Evolutionary conservation across 2,888 invertebrate species (phyloP).

Genomic region (Orgyia antiqua): DNA sequence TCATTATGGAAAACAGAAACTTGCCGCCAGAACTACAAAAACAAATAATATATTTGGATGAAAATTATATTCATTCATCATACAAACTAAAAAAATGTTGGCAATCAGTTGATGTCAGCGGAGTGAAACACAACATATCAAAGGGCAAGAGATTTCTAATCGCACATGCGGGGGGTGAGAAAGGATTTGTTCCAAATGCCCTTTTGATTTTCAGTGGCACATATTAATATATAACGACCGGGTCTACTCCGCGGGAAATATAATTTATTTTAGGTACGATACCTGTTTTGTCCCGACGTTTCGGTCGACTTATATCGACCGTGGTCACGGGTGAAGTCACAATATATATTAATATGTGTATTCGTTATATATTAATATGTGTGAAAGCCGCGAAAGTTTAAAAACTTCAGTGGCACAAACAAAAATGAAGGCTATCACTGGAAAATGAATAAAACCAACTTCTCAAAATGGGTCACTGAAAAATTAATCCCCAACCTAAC

Average conservation of each 20-base stretch:
- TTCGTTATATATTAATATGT: too few relatives aligned
- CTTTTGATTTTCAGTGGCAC: too few relatives aligned
- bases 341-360: too few relatives aligned
- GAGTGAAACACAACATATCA: not conserved
- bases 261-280: too few relatives aligned
- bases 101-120: not conserved
- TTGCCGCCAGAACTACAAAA: conserved; percentile 1
- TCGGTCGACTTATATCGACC: too few relatives aligned
- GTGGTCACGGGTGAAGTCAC: not conserved
- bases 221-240: too few relatives aligned
- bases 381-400: too few relatives aligned
- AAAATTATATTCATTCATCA: conserved; percentile 4
- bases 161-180: not conserved
- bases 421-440: conserved; percentile 13
- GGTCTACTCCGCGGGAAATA: too few relatives aligned
- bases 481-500: conserved; percentile 15
- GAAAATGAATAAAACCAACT: conserved; percentile 23
- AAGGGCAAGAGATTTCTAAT: too few relatives aligned
- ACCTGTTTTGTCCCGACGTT: too few relatives aligned
- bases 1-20: not conserved
- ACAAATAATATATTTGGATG: conserved; percentile 4
- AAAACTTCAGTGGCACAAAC: conserved; percentile 18
- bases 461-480: conserved; percentile 19
- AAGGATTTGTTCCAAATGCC: too few relatives aligned
- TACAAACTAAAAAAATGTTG: not conserved